phyloP scores from a whole-genome alignment of 2,797 vertebrate species.

The Cyprinella venusta region DNA sequence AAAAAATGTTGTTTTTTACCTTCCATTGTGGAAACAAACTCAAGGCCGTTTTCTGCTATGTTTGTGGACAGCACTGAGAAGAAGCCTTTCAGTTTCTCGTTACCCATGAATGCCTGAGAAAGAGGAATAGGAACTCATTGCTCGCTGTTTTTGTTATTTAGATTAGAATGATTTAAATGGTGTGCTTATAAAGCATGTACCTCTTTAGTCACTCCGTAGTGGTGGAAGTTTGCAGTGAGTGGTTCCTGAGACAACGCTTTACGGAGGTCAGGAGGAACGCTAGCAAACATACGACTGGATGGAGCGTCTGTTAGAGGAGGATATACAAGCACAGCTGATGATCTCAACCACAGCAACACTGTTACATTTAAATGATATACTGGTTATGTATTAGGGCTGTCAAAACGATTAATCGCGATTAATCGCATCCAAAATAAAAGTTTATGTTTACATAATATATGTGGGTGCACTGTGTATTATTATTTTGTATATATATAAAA shows the following conservation, averaged over 20 bases:
- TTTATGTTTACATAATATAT: too few relatives aligned
- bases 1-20: constrained; percentile 62
- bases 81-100: constrained; percentile 73
- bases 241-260: constrained; percentile 74
- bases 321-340: background rate
- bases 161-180: constrained; percentile 39
- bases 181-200: constrained; percentile 56
- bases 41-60: constrained; percentile 68
- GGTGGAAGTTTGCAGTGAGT: constrained; percentile 82
- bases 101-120: constrained; percentile 74
- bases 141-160: background rate
- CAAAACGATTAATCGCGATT: too few relatives aligned
- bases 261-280: constrained; percentile 72
- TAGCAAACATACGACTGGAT: constrained; percentile 76
- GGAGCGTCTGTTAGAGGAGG: constrained; percentile 67
- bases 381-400: too few relatives aligned
- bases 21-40: constrained; percentile 83
- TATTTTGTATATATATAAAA: too few relatives aligned
- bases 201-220: constrained; percentile 75
- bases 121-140: background rate
- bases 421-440: too few relatives aligned
- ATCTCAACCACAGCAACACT: background rate
- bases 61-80: constrained; percentile 81
- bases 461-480: too few relatives aligned
- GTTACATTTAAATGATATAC: background rate